Evolutionary conservation across 2,888 invertebrate species (phyloP), one percentile per base, ranked within the genome.

Genomic region (Omphaloscelis lunosa): DNA sequence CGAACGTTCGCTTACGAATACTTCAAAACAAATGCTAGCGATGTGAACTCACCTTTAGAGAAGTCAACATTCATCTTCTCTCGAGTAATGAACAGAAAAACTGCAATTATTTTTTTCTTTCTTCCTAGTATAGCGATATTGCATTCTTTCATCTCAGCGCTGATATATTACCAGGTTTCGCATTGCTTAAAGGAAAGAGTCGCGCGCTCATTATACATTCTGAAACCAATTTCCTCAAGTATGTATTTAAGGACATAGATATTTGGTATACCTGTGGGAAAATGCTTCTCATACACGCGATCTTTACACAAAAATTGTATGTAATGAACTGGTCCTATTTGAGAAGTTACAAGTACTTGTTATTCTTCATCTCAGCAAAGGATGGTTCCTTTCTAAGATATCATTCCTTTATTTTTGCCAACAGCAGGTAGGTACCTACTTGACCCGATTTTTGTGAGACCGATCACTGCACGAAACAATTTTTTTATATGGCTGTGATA

Each of bases 171-270:
- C 58, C 11, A 29, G 41, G 61, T 56, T 63, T 68, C n/a, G 0
- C 17, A 29, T 45, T 39, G 27, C 81, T 34, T 15, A 75, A 70
- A 27, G n/a, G 34, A 53, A 34, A 66, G 8, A 69, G n/a, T 66
- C 34, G 34, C 15, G 56, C 4, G 65, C 69, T 81, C 85, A 81
- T 82, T 82, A 67, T 51, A 58, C 4, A 80, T 84, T 80, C 84
- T 41, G 59, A 79, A 72, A 70, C 80, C 84, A 71, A 79, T 80
- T 84, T 56, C 41, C 41, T 61, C 41, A 59, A 61, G 79, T 66
- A 56, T 56, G 83, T 79, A 27, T 56, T 58, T 61, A 79, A 20
- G 83, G 62, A 77, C 65, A 48, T 51, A 29, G 20, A n/a, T 45
- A 83, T 77, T 82, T 67, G 45, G 45, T 59, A 11, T 29, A 39